A percentile compares a stretch with the other conserved stretches of the same genome.
Conservation (phyloP, 2,113 vertebrate genomes). For the Fukomys damarensis region DNA sequence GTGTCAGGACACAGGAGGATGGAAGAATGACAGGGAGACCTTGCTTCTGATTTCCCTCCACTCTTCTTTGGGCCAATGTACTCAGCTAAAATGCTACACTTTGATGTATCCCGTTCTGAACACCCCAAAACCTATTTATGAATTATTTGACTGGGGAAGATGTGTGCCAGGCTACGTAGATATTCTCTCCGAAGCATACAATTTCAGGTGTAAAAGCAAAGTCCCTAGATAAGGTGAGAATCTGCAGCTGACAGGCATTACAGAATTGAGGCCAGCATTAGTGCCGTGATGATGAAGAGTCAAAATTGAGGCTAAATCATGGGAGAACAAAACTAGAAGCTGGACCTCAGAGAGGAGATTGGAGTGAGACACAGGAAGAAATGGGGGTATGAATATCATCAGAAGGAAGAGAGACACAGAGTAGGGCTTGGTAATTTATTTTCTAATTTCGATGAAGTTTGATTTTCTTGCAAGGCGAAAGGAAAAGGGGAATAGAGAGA, state of each 20-base stretch:
- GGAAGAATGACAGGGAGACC: not conserved
- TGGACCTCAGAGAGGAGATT: not conserved
- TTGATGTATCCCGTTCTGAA: not conserved
- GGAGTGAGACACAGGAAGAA: not conserved
- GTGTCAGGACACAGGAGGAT: not conserved
- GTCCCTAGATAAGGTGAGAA: not conserved
- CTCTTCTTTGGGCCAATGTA: not conserved
- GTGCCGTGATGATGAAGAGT: not conserved
- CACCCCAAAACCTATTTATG: not conserved
- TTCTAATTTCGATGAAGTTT: not conserved
- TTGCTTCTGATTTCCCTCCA: not conserved
- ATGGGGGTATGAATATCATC: not conserved
- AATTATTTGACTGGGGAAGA: not conserved
- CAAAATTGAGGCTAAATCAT: not conserved
- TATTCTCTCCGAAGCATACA: not conserved
- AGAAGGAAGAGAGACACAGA: not conserved
- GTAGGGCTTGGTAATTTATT: not conserved
- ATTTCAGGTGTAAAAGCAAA: not conserved
- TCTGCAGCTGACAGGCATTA: not conserved
- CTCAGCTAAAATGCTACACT: not conserved
- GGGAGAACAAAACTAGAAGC: not conserved
- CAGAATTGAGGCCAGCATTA: not conserved
- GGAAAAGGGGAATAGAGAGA: not conserved
- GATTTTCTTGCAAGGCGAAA: not conserved
- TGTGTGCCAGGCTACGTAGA: not conserved